These are phyloP conservation scores for Oncorhynchus keta DNA, from an alignment of 2,113 vertebrate genomes.

Conservation along the genomic window DNA sequence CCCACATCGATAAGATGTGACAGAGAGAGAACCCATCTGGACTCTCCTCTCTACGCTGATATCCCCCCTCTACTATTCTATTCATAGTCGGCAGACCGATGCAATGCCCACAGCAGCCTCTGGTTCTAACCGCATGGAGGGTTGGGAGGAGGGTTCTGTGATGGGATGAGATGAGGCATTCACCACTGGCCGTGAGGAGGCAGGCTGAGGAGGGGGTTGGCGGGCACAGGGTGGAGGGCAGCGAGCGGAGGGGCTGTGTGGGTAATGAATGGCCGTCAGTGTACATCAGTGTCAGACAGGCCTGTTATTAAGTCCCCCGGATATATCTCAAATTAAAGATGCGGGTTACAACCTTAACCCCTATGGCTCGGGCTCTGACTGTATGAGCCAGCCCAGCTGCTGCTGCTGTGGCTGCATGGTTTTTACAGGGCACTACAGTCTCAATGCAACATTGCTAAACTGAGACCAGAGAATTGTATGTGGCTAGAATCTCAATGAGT, in stretches of 20 bases:
- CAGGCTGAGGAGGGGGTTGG: conserved; percentile 30
- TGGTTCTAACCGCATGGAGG: neutral
- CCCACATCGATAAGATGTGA: neutral
- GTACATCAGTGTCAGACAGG: conserved; percentile 43
- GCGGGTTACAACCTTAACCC: conserved; percentile 49
- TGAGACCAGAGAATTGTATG: neutral
- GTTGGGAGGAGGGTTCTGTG: conserved; percentile 9
- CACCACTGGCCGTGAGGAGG: conserved; percentile 37
- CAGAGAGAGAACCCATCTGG: conserved; percentile 1
- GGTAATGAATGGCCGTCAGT: conserved; percentile 49
- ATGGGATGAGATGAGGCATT: conserved; percentile 61
- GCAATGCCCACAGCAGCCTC: neutral
- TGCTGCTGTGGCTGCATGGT: conserved; percentile 53
- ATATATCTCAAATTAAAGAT: conserved; percentile 61
- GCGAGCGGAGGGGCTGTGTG: neutral
- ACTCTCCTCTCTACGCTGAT: neutral
- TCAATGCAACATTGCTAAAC: neutral
- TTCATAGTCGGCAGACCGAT: neutral
- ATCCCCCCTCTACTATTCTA: neutral
- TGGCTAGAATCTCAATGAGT: neutral
- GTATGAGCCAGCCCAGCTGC: conserved; percentile 5
- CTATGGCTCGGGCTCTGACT: conserved; percentile 10
- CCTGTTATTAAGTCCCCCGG: conserved; percentile 52
- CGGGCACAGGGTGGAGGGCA: neutral
- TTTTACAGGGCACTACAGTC: conserved; percentile 48